phyloP scores from a whole-genome alignment of 2,113 vertebrate genomes.

The Rutilus rutilus region DNA sequence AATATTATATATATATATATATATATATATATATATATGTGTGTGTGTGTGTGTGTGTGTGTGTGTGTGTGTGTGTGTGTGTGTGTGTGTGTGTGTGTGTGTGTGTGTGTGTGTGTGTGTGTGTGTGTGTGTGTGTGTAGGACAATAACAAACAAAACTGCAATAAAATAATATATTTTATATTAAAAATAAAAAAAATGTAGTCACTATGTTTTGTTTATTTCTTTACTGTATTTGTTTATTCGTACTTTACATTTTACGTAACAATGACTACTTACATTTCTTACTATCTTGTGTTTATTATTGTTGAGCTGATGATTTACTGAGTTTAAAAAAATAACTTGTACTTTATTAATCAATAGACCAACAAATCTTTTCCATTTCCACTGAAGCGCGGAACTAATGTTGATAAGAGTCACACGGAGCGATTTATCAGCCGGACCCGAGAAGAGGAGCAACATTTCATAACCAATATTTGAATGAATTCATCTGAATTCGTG shows the following conservation, averaged over 20 bases:
- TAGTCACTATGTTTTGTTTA: background rate
- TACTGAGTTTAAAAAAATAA: background rate
- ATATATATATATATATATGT: background rate
- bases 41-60: too few species aligned
- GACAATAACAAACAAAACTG: background rate
- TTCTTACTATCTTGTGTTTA: background rate
- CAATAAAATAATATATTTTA: background rate
- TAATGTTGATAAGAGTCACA: background rate
- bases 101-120: too few species aligned
- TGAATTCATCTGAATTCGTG: constrained; percentile 10
- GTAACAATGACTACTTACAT: background rate
- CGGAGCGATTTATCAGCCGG: constrained; percentile 34
- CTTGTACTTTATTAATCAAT: too few species aligned
- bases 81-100: too few species aligned
- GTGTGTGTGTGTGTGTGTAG: too few species aligned
- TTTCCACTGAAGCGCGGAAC: constrained; percentile 27
- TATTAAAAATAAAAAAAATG: background rate
- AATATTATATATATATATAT: background rate
- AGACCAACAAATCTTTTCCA: background rate
- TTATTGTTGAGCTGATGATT: background rate
- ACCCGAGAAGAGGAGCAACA: background rate
- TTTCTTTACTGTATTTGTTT: background rate
- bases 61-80: too few species aligned
- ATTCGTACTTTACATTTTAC: background rate
- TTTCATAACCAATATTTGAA: constrained; percentile 44